These are phyloP conservation scores for Zaprionus tsacasi DNA, from an alignment of 1,140 invertebrate genomes.

Conservation along the genomic window DNA sequence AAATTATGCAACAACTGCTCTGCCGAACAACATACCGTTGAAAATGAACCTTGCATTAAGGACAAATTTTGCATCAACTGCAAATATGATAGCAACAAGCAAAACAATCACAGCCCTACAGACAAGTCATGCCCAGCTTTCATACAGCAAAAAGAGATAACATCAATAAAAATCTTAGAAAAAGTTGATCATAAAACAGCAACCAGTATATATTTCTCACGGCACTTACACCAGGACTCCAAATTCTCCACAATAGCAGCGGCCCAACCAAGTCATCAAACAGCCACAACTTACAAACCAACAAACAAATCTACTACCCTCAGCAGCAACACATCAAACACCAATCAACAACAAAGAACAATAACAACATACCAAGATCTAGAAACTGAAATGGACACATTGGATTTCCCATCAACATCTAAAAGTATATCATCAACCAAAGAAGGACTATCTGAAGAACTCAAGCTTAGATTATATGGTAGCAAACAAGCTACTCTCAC, in stretches of 20 bases:
- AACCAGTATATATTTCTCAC: conserved; percentile 18
- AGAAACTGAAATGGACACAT: too few relatives aligned
- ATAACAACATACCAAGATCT: neutral
- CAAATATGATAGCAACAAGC: neutral
- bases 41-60: too few relatives aligned
- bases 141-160: conserved; percentile 1
- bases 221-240: too few relatives aligned
- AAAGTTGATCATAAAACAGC: conserved; percentile 22
- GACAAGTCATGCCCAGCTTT: neutral
- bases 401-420: too few relatives aligned
- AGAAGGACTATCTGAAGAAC: neutral
- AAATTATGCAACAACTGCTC: too few relatives aligned
- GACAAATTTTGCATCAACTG: too few relatives aligned
- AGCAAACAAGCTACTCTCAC: too few relatives aligned
- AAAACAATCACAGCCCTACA: neutral
- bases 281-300: conserved; percentile 1
- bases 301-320: neutral
- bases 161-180: neutral
- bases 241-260: neutral
- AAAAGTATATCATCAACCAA: neutral
- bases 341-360: conserved; percentile 1
- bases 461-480: neutral
- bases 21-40: too few relatives aligned
- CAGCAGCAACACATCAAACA: neutral
- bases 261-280: neutral